Conservation (phyloP, 1,140 invertebrate species). For the Pseudomyrmex flavicornis region DNA sequence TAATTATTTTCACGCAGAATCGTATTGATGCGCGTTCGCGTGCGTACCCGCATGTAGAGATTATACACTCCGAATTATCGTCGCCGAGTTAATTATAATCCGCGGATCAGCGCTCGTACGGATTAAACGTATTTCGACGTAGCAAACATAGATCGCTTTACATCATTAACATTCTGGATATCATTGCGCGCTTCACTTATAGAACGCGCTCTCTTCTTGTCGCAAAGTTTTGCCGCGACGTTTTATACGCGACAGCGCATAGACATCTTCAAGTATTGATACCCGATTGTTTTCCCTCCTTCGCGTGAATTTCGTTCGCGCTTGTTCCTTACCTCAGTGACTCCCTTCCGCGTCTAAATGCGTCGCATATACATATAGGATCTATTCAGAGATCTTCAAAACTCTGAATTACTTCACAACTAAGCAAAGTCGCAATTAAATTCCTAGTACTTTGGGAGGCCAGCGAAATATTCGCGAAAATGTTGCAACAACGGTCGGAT, state of each 20-base stretch:
- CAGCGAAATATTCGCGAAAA: slow-evolving; percentile 25
- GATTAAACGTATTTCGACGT: slow-evolving; percentile 55
- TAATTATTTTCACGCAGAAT: slow-evolving; percentile 45
- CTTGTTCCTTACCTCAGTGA: neutral
- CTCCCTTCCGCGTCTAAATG: neutral
- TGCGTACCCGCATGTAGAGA: slow-evolving; percentile 17
- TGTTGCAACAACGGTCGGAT: slow-evolving; percentile 1
- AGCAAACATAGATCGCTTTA: slow-evolving; percentile 53
- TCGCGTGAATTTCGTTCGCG: no score
- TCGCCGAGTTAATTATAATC: slow-evolving; percentile 55
- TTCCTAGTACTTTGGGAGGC: slow-evolving; percentile 12
- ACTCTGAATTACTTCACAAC: slow-evolving; percentile 32
- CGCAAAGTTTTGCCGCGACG: slow-evolving; percentile 11
- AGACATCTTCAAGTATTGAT: slow-evolving; percentile 41
- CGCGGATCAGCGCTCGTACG: slow-evolving; percentile 38
- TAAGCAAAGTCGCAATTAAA: slow-evolving; percentile 46
- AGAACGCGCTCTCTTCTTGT: neutral
- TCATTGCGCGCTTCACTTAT: slow-evolving; percentile 35
- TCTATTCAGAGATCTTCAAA: neutral
- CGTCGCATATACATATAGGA: neutral
- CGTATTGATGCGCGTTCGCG: slow-evolving; percentile 9
- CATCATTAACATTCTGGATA: slow-evolving; percentile 51
- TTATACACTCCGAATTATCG: slow-evolving; percentile 47
- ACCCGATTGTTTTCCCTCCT: slow-evolving; percentile 29
- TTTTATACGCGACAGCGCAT: slow-evolving; percentile 25